phyloP scores from a whole-genome alignment of 2,888 invertebrate genomes.

The Neoaliturus tenellus region DNA sequence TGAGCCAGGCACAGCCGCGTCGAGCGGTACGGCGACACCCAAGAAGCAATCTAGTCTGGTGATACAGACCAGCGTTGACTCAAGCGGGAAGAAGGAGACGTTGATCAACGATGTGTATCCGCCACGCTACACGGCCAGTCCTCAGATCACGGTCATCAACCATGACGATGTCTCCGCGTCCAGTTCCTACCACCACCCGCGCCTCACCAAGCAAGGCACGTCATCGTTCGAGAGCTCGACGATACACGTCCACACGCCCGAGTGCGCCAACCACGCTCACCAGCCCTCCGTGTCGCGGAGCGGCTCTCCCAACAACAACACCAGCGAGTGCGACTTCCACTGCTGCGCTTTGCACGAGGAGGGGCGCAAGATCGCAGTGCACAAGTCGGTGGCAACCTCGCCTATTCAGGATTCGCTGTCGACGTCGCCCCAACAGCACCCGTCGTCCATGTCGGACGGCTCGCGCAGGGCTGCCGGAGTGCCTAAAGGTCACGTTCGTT shows the following conservation, averaged over 20 bases:
- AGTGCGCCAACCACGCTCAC: conserved; percentile 84
- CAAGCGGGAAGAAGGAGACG: conserved; percentile 75
- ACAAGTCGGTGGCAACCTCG: conserved; percentile 94
- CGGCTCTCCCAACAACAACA: conserved; percentile 78
- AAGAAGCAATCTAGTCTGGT: conserved; percentile 81
- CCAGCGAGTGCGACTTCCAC: conserved; percentile 94
- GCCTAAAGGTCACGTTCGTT: conserved; percentile 78
- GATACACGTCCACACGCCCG: conserved; percentile 89
- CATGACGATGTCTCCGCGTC: conserved; percentile 82
- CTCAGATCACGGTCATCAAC: conserved; percentile 96
- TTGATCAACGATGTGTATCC: conserved; percentile 78
- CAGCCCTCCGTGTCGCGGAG: conserved; percentile 71
- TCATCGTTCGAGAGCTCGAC: conserved; percentile 83
- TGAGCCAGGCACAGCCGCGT: conserved; percentile 72
- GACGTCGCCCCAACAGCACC: conserved; percentile 69
- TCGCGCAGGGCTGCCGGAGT: conserved; percentile 68
- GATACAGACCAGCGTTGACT: conserved; percentile 84
- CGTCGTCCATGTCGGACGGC: conserved; percentile 70
- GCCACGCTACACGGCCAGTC: conserved; percentile 77
- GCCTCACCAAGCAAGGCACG: conserved; percentile 74
- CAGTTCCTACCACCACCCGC: conserved; percentile 62
- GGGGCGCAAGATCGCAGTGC: conserved; percentile 92
- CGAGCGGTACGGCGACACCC: conserved; percentile 71
- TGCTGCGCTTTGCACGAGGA: conserved; percentile 97
- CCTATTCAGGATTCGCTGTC: conserved; percentile 85